A percentile compares a stretch with the other conserved stretches of the same genome.
Conservation (phyloP, 2,113 vertebrate genomes). For the Pionites leucogaster region DNA sequence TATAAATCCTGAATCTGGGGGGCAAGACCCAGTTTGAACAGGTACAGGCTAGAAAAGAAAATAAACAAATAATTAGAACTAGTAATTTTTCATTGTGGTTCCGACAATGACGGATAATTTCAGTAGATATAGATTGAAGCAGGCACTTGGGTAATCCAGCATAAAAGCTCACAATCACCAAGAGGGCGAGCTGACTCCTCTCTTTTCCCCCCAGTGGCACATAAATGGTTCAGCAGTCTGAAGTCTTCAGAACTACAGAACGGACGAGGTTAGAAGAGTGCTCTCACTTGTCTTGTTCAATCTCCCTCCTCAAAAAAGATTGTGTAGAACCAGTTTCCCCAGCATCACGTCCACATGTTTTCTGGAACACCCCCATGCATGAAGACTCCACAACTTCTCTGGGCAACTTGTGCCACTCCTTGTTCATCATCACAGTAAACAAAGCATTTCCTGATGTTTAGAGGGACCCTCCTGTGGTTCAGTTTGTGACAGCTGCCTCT, state of each 20-base stretch:
- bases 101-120: background rate
- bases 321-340: background rate
- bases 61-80: background rate
- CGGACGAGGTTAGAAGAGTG: background rate
- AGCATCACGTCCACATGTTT: background rate
- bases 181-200: background rate
- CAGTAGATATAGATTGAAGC: background rate
- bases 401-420: background rate
- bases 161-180: background rate
- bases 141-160: background rate
- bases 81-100: background rate
- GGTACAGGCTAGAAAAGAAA: conserved; percentile 85
- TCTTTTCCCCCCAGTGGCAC: background rate
- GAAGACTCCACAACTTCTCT: background rate
- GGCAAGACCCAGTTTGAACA: conserved; percentile 96
- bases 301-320: background rate
- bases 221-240: background rate
- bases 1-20: conserved; percentile 98
- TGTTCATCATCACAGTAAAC: background rate
- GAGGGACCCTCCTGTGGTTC: background rate
- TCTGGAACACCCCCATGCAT: background rate
- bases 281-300: background rate
- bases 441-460: background rate
- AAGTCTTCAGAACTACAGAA: background rate
- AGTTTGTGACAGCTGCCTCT: background rate